Evolutionary conservation across 1,140 invertebrate species (phyloP).

Genomic region (Charaxes varanes): DNA sequence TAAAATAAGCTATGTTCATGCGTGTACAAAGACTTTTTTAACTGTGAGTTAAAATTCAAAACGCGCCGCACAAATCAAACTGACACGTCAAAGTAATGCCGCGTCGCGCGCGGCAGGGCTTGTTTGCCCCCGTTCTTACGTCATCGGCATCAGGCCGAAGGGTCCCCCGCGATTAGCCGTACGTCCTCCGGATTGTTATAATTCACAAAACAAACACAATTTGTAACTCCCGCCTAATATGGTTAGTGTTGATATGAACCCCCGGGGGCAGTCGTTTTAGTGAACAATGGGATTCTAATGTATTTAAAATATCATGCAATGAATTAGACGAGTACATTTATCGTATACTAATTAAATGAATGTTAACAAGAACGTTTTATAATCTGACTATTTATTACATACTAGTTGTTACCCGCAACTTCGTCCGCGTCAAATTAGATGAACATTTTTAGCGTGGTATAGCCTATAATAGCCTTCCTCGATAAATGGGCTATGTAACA

Average conservation of each 20-base stretch:
- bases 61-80: slow-evolving; percentile 26
- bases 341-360: too few relatives aligned
- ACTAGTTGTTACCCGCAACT: too few relatives aligned
- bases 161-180: slow-evolving; percentile 21
- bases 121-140: slow-evolving; percentile 41
- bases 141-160: slow-evolving; percentile 33
- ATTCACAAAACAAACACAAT: slow-evolving; percentile 32
- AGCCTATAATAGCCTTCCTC: too few relatives aligned
- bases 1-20: too few relatives aligned
- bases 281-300: slow-evolving; percentile 1
- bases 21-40: too few relatives aligned
- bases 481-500: too few relatives aligned
- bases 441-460: too few relatives aligned
- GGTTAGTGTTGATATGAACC: slow-evolving; percentile 7
- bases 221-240: slow-evolving; percentile 17
- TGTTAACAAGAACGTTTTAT: too few relatives aligned
- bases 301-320: slow-evolving; percentile 2
- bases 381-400: too few relatives aligned
- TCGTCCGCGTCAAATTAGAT: too few relatives aligned
- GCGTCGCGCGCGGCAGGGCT: slow-evolving; percentile 20
- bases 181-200: slow-evolving; percentile 25
- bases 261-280: background rate
- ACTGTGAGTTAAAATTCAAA: slow-evolving; percentile 11
- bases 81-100: slow-evolving; percentile 45
- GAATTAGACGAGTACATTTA: too few relatives aligned